Conservation (phyloP, 2,113 vertebrate species). For the Pteropus alecto region DNA sequence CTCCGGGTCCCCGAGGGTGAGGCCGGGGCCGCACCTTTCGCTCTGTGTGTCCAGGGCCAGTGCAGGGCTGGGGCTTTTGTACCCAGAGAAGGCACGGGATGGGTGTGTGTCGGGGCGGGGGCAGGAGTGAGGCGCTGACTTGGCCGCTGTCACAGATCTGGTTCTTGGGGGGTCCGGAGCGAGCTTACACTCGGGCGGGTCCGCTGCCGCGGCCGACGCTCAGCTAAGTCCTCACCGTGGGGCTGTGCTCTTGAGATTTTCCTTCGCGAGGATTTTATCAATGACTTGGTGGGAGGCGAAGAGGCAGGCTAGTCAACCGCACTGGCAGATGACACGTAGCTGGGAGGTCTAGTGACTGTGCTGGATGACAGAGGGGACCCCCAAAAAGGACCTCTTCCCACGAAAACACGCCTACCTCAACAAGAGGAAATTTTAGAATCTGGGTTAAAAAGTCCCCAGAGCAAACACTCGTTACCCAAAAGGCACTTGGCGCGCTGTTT, state of each 20-base stretch:
- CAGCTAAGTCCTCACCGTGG: too few relatives aligned
- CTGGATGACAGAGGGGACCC: not conserved
- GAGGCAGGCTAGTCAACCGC: not conserved
- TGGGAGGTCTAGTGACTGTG: not conserved
- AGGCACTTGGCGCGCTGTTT: slow-evolving; percentile 52
- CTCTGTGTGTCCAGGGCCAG: too few relatives aligned
- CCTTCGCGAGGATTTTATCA: not conserved
- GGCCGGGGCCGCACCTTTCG: not conserved
- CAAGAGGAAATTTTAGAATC: slow-evolving; percentile 46
- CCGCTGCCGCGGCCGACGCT: too few relatives aligned
- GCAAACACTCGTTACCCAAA: slow-evolving; percentile 43
- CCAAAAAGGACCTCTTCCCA: not conserved
- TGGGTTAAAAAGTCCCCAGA: slow-evolving; percentile 49
- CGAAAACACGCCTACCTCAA: not conserved
- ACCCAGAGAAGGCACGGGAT: too few relatives aligned
- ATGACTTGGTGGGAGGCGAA: not conserved
- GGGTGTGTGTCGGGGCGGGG: too few relatives aligned
- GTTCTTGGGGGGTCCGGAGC: too few relatives aligned
- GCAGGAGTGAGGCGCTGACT: too few relatives aligned
- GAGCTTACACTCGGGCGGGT: too few relatives aligned
- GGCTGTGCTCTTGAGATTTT: too few relatives aligned
- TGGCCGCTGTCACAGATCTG: too few relatives aligned
- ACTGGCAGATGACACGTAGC: not conserved
- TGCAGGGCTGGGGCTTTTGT: too few relatives aligned
- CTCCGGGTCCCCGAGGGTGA: not conserved